Percentiles rank a stretch among this genome's conserved stretches.
Conservation (phyloP, 2,797 vertebrate species). For the Hippoglossus hippoglossus region DNA sequence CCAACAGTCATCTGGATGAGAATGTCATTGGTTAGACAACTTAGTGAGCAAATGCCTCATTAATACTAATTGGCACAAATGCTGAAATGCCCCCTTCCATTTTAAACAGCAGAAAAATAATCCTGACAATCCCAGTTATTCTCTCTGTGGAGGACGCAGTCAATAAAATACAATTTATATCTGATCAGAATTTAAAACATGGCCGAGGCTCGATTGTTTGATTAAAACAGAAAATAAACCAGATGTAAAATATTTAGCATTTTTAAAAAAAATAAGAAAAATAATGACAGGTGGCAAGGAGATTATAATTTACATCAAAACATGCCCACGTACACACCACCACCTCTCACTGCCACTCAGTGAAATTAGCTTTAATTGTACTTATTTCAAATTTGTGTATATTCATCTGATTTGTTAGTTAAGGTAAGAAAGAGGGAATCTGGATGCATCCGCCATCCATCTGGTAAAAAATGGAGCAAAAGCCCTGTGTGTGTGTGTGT, state of each 20-base stretch:
- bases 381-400: conserved; percentile 47
- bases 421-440: conserved; percentile 16
- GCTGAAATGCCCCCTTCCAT: conserved; percentile 25
- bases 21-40: conserved; percentile 67
- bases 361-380: conserved; percentile 49
- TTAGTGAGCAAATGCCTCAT: conserved; percentile 69
- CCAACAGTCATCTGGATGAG: conserved; percentile 68
- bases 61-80: conserved; percentile 69
- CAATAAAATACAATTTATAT: not conserved
- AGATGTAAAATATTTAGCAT: not conserved
- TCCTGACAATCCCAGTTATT: not conserved
- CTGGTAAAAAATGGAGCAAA: conserved; percentile 12
- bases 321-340: not conserved
- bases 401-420: conserved; percentile 59
- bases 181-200: not conserved
- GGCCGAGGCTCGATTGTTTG: too few relatives aligned
- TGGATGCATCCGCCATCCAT: conserved; percentile 25
- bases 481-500: not conserved
- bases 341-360: conserved; percentile 8
- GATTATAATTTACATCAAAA: conserved; percentile 49
- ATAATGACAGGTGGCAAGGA: conserved; percentile 49
- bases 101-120: conserved; percentile 5
- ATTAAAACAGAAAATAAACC: conserved; percentile 6
- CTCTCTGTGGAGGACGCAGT: not conserved
- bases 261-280: not conserved